phyloP scores from a whole-genome alignment of 2,888 invertebrate genomes.

The Ochropleura plecta region DNA sequence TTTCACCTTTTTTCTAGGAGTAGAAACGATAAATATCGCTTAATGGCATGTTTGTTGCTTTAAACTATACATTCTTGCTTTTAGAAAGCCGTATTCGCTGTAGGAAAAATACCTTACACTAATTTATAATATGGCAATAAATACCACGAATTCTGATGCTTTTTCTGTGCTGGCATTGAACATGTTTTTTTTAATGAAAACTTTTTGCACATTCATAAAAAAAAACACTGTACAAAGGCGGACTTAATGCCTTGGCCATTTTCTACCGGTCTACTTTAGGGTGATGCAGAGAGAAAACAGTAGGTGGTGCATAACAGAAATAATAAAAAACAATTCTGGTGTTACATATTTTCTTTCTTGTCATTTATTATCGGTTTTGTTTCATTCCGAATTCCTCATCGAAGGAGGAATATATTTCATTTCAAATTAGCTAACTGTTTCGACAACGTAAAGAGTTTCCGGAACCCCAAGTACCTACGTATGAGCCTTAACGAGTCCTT shows the following conservation, averaged over 20 bases:
- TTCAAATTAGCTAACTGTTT: neutral
- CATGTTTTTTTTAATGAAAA: no score
- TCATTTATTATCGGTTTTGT: neutral
- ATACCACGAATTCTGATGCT: constrained; percentile 7
- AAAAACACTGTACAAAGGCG: neutral
- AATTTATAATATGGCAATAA: constrained; percentile 21
- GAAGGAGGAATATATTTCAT: neutral
- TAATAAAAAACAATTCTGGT: neutral
- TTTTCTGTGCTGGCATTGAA: constrained; percentile 8
- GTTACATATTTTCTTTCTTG: neutral
- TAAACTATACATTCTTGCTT: constrained; percentile 36
- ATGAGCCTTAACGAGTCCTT: neutral
- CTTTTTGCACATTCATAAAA: no score
- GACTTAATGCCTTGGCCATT: no score
- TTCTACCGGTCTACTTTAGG: no score
- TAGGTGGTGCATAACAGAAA: no score
- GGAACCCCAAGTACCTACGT: neutral
- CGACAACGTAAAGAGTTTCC: neutral
- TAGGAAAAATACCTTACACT: constrained; percentile 17
- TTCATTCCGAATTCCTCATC: no score
- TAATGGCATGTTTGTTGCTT: constrained; percentile 54
- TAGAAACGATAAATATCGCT: constrained; percentile 52
- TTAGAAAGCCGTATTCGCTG: constrained; percentile 34
- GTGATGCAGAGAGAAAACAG: no score
- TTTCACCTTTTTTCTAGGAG: constrained; percentile 57